Evolutionary conservation across 92 coral and sea anemone genomes (phyloP).

Genomic region (Actinernus sp.): DNA sequence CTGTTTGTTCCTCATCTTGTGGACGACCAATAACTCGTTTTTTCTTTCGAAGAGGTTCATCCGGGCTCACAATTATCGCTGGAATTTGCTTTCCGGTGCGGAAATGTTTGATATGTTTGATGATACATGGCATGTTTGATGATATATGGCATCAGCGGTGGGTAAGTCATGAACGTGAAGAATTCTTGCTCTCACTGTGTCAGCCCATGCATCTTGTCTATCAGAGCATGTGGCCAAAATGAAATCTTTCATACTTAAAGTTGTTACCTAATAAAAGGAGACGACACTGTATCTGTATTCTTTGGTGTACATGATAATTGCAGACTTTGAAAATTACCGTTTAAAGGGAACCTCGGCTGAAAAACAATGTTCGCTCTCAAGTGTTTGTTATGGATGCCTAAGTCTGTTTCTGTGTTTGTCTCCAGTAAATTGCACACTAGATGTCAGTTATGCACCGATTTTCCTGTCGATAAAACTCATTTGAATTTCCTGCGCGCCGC

Average conservation of each 20-base stretch:
- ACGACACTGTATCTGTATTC: too few relatives aligned
- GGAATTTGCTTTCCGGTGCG: slow-evolving; percentile 39
- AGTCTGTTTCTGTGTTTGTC: too few relatives aligned
- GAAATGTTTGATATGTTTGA: too few relatives aligned
- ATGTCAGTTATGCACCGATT: too few relatives aligned
- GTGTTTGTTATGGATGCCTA: too few relatives aligned
- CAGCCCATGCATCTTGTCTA: slow-evolving; percentile 40
- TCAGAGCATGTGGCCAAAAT: slow-evolving; percentile 19
- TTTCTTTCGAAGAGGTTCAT: slow-evolving; percentile 8
- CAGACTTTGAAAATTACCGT: too few relatives aligned
- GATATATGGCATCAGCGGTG: slow-evolving; percentile 54
- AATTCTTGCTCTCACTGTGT: slow-evolving; percentile 20
- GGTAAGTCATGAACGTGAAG: slow-evolving; percentile 37
- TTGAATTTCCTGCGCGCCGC: too few relatives aligned
- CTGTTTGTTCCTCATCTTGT: slow-evolving; percentile 30
- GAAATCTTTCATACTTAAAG: slow-evolving; percentile 20
- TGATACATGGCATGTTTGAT: slow-evolving; percentile 43
- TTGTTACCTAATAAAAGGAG: slow-evolving; percentile 11
- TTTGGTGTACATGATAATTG: too few relatives aligned
- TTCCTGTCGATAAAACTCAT: too few relatives aligned
- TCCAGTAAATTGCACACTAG: too few relatives aligned
- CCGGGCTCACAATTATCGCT: slow-evolving; percentile 1
- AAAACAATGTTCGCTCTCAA: too few relatives aligned
- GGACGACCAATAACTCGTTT: slow-evolving; percentile 54
- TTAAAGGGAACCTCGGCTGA: too few relatives aligned